phyloP scores from a whole-genome alignment of 2,113 vertebrate genomes.

The Mesoclemmys tuberculata region DNA sequence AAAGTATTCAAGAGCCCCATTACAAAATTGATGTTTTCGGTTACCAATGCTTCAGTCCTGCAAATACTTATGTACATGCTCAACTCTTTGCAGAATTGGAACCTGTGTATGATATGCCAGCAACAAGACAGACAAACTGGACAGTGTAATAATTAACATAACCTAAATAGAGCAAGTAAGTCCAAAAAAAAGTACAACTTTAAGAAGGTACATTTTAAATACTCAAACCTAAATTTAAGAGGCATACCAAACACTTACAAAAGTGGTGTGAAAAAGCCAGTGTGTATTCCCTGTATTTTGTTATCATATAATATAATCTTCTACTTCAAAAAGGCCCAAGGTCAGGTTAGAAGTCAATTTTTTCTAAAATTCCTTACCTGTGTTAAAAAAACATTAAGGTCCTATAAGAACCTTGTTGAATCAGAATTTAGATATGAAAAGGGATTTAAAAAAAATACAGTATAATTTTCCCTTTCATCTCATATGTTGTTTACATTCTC shows the following conservation, averaged over 20 bases:
- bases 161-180: background rate
- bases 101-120: background rate
- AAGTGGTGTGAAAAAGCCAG: background rate
- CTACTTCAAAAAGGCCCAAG: background rate
- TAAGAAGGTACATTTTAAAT: background rate
- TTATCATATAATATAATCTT: background rate
- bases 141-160: background rate
- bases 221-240: background rate
- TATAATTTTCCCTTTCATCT: background rate
- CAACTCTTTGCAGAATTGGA: background rate
- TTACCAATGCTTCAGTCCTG: background rate
- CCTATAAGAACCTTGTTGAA: background rate
- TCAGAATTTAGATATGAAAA: background rate
- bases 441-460: background rate
- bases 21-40: background rate
- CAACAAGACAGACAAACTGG: background rate
- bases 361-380: background rate
- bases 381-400: background rate
- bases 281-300: background rate
- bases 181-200: background rate
- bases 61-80: background rate
- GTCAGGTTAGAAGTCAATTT: background rate
- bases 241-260: background rate
- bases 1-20: accelerated
- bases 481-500: background rate